Evolutionary conservation across 2,113 vertebrate genomes (phyloP), one percentile per base, ranked within the genome.

Genomic region (Prietella phreatophila): DNA sequence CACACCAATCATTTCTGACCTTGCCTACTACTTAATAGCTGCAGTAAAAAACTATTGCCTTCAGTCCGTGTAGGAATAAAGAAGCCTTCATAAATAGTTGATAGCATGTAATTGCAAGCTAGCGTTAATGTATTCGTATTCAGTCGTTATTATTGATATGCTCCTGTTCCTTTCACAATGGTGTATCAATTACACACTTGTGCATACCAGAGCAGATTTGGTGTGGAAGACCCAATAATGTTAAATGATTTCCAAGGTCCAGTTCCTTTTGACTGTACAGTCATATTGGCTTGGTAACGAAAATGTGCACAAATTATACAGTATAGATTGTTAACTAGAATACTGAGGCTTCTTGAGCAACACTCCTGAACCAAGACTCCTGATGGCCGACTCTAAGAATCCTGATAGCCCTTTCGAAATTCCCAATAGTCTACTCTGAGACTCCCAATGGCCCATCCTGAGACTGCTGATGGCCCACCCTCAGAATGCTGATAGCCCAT

Each of bases 21-120:
- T 61, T 15, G 30, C 80, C 80, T 61, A 6, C 80, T 42, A 20
- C 22, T 5, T 82, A 82, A 3, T 82, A 61, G 39, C 80, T 25
- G 1, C 33, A 27, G 33, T 25, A 42, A 82, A 67, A 42, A 39
- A 2, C 56, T 22, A 47, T 60, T 61, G 17, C 47, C 19, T 76
- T 27, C 9, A 22, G 36, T 63, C 55, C 20, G 10, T 11, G 30
- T 61, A 60, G 9, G 27, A 61, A 78, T 30, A 63, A 85, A 53
- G 71, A 42, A 42, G 71, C 8, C 15, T 85, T 85, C 22, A 27
- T 58, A 36, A 58, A 17, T 36, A 42, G 27, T 25, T 39, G 69
- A 75, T 39, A n/a, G 53, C 55, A 42, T 50, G 84, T 85, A 85
- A 85, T 78, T 85, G 55, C 71, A 50, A 76, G 22, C 22, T 42